Evolutionary conservation across 1,140 invertebrate species (phyloP), one percentile per base, ranked within the genome.

Genomic region (Wiebesia pumilae): DNA sequence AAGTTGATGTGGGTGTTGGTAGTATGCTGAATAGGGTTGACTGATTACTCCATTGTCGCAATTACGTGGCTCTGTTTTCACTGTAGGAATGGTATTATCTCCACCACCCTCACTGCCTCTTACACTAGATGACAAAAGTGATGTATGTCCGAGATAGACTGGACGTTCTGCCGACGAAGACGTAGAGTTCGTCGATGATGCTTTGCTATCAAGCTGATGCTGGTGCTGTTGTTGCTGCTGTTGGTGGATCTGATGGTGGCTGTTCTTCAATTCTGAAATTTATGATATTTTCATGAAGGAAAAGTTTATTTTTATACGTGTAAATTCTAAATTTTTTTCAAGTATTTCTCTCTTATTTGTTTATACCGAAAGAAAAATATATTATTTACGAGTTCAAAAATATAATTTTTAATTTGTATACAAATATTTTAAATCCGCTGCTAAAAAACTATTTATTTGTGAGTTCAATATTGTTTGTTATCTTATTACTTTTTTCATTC

Each of bases 31-130:
- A 58, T 94, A 94, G 1, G 93, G 91, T 65, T 94, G 93, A 24
- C 91, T 89, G 0, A 94, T 90, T 16, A 92, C 87, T 7, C 93
- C 92, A 10, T 92, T 92, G 33, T 94, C 93, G 87, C 93, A 93
- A 84, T 92, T 93, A 38, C 93, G 91, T 0, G 94, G 94, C 85
- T 94, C 94, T 78, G 93, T 92, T 88, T 94, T 94, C 10, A 94
- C 93, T 7, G 92, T 90, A 6, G 93, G 90, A 6, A 92, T 87
- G 84, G 88, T 91, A 87, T 38, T 54, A 1, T 43, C 71, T 1
- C 85, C 87, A n/a, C 78, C 62, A 16, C 12, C 2, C 91, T 92
- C 87, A 93, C 93, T 82, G 91, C 92, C 88, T 94, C 94, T 12
- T 93, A 92, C 16, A 91, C 90, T 91, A 58, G 90, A 93, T 51